Evolutionary conservation across 2,113 vertebrate genomes (phyloP).

Genomic region (Brachypodius melanocephalos): DNA sequence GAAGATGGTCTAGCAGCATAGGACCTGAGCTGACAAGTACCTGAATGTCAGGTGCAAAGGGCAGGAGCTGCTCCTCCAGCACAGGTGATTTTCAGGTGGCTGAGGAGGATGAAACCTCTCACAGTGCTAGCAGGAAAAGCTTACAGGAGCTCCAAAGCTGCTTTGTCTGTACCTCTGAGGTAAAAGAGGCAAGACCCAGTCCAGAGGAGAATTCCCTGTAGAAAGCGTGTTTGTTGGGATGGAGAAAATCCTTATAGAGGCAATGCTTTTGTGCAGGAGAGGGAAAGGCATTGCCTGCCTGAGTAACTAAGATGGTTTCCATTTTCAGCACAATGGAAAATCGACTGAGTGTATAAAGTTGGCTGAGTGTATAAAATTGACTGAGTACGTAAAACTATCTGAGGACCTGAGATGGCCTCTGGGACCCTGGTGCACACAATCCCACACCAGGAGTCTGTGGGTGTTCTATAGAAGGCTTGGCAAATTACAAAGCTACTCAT

Average conservation of each 20-base stretch:
- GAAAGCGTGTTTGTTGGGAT: background rate
- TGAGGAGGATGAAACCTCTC: background rate
- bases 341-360: background rate
- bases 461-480: background rate
- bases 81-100: background rate
- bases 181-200: background rate
- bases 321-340: background rate
- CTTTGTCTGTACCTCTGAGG: background rate
- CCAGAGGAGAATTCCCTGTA: background rate
- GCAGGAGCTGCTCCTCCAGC: background rate
- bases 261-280: background rate
- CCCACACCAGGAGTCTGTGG: too few relatives aligned
- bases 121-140: background rate
- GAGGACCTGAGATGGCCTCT: background rate
- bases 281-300: background rate
- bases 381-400: background rate
- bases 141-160: background rate
- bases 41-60: rapidly evolving
- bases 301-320: background rate
- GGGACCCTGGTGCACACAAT: background rate
- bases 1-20: background rate
- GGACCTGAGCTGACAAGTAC: background rate
- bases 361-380: background rate
- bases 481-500: background rate
- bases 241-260: background rate